Evolutionary conservation across 2,888 invertebrate species (phyloP).

Genomic region (Eupeodes luniger): DNA sequence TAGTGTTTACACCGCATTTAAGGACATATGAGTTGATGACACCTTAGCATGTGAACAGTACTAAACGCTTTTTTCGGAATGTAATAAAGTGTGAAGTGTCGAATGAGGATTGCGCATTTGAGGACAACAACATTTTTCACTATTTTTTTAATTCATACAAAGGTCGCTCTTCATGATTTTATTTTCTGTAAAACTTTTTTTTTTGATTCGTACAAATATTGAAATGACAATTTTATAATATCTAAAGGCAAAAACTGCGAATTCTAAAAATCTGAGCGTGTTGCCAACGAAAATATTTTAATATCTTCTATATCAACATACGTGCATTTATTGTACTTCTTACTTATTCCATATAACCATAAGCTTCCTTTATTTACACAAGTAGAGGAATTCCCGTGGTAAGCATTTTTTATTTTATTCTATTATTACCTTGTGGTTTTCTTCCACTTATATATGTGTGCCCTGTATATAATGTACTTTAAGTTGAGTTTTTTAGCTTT

Average conservation of each 20-base stretch:
- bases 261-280: background rate
- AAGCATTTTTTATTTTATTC: constrained; percentile 26
- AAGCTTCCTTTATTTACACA: constrained; percentile 16
- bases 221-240: no score
- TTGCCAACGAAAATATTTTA: background rate
- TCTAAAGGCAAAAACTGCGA: background rate
- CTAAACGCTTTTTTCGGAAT: no score
- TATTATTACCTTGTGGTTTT: constrained; percentile 5
- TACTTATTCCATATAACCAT: background rate
- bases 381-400: constrained; percentile 54
- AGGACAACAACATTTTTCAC: no score
- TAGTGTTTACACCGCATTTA: no score
- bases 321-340: constrained; percentile 41
- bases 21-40: no score
- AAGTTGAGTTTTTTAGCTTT: background rate
- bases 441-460: background rate
- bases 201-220: no score
- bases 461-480: background rate
- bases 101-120: no score
- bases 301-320: constrained; percentile 22
- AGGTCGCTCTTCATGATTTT: no score
- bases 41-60: no score
- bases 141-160: no score
- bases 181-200: no score
- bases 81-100: no score